Percentiles rank a stretch among this genome's conserved stretches.
These are phyloP conservation scores for Arbacia lixula DNA, from an alignment of 53 echinoderm and acorn worm genomes.

Conservation along the genomic window DNA sequence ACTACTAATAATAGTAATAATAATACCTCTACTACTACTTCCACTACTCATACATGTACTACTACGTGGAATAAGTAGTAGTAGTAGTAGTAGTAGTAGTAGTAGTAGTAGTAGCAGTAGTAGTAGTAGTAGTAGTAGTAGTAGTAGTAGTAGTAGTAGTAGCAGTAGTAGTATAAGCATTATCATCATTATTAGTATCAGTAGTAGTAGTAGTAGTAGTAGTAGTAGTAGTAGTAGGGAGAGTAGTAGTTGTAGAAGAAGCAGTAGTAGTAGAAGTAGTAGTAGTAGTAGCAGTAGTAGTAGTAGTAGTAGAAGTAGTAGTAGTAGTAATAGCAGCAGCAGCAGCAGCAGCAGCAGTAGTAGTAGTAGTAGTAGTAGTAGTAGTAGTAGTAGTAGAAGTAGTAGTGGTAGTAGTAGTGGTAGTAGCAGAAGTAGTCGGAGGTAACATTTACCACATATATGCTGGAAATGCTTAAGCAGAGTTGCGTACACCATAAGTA, in stretches of 20 bases:
- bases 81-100: constrained; percentile 4
- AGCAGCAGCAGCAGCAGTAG: constrained; percentile 6
- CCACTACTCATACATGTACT: no score
- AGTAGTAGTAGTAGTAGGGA: constrained; percentile 9
- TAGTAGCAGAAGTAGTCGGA: constrained; percentile 1
- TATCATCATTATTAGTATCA: background rate
- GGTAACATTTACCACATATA: no score
- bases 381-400: constrained; percentile 18
- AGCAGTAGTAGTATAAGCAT: background rate
- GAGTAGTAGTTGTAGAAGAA: background rate
- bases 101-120: constrained; percentile 1
- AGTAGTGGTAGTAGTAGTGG: constrained; percentile 9
- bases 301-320: constrained; percentile 5
- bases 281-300: constrained; percentile 14
- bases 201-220: background rate
- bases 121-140: constrained; percentile 17
- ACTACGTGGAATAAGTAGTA: background rate
- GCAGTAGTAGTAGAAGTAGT: background rate
- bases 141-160: constrained; percentile 8
- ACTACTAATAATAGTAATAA: no score
- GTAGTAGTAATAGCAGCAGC: constrained; percentile 5
- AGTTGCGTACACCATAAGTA: no score
- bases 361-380: constrained; percentile 3
- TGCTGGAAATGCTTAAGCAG: no score
- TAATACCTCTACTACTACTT: no score